Evolutionary conservation across 2,797 vertebrate species (phyloP), one percentile per base, ranked within the genome.

Genomic region (Cetoscarus ocellatus): DNA sequence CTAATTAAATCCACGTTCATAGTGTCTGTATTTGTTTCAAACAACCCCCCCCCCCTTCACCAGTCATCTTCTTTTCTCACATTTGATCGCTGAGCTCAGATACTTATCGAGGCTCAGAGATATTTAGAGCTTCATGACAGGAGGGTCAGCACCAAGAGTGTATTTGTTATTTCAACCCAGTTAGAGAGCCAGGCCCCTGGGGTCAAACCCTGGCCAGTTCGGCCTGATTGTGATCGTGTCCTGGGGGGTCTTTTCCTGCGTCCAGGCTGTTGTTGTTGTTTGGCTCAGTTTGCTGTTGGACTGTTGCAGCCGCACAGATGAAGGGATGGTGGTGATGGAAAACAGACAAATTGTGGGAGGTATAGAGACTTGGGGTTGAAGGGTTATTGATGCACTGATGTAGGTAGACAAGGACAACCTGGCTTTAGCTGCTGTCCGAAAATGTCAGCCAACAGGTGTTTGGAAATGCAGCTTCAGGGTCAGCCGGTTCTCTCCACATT

Each of bases 281-380:
- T 89, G 86, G 79, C 84, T 84, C 75, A 17, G 68, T 85, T 90
- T 88, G 74, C 82, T 86, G 85, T 85, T 86, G 63, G 45, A 85
- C 83, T 86, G 78, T 67, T 77, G 82, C 83, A 74, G 80, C 55
- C 52, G 65, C 67, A 75, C 70, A 84, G 79, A 90, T 87, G 84
- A 86, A 79, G 85, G 79, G 73, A 73, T 1, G 42, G 68, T 58
- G 75, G 67, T n/a, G 70, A 79, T 80, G 72, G 69, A 85, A 86
- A 89, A 87, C 85, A 91, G 82, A 89, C 90, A 86, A 73, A 78
- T 79, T 77, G 88, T 90, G 92, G 89, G 92, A 89, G 92, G 91
- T 90, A 89, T 76, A 51, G 62, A 61, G 77, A 62, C 65, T 14
- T n/a, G 3, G 75, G 89, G 88, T 86, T 72, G 63, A 85, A 82